Percentiles rank a stretch among this genome's conserved stretches.
These are phyloP conservation scores for Platorchestia sp. DNA, from an alignment of 1,140 invertebrate species.

Conservation along the genomic window DNA sequence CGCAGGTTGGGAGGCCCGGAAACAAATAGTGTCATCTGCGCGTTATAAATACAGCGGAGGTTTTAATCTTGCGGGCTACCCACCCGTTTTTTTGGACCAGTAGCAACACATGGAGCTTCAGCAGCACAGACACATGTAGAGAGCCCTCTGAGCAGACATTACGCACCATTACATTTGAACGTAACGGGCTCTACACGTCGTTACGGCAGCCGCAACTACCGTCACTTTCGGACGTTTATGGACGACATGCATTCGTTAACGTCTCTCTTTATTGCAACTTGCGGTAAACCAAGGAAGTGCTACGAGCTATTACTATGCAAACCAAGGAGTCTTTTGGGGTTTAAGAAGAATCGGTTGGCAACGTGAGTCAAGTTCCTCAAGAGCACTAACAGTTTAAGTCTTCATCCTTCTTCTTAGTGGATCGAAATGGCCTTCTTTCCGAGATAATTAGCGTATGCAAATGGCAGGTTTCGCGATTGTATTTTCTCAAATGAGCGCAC, in stretches of 20 bases:
- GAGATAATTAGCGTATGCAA: constrained; percentile 1
- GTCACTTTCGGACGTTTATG: constrained; percentile 31
- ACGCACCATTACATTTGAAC: not conserved
- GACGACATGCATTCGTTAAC: constrained; percentile 35
- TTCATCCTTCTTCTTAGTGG: not conserved
- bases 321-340: not conserved
- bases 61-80: not conserved
- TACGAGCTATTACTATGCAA: constrained; percentile 35
- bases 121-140: not conserved
- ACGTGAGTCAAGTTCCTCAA: not conserved
- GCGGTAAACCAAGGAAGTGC: constrained; percentile 41
- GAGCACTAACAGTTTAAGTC: not conserved
- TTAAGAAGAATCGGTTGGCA: not conserved
- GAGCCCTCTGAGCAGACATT: not conserved
- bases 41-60: not conserved
- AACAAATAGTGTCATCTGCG: not conserved
- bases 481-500: not conserved
- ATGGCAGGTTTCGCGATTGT: not conserved
- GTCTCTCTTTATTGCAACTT: constrained; percentile 23
- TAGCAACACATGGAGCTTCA: not conserved
- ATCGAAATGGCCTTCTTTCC: not conserved
- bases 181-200: constrained; percentile 40
- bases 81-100: not conserved
- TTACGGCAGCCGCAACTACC: constrained; percentile 21
- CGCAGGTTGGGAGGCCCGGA: not conserved